Percentiles rank a stretch among this genome's conserved stretches.
Conservation (phyloP, 2,113 vertebrate genomes). For the Mustela nigripes region DNA sequence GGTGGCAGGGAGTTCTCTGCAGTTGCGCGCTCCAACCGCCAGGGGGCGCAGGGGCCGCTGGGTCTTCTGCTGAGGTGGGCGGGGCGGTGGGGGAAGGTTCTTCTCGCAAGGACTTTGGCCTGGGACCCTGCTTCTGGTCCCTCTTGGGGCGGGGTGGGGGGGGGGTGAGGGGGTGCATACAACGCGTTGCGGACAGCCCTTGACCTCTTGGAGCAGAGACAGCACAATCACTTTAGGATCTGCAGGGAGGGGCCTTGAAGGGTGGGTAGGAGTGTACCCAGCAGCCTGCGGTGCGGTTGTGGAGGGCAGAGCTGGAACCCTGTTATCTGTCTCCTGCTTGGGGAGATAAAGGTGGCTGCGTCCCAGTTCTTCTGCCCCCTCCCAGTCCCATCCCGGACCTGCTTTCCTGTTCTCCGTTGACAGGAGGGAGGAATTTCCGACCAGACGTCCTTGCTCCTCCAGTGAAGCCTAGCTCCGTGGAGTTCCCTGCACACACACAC, state of each 20-base stretch:
- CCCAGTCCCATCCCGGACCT: background rate
- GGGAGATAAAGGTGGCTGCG: background rate
- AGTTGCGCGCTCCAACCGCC: background rate
- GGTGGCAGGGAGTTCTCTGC: background rate
- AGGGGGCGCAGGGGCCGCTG: conserved; percentile 70
- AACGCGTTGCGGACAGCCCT: background rate
- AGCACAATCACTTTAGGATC: background rate
- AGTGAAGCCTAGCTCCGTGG: background rate
- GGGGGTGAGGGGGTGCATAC: rapidly evolving
- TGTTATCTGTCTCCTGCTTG: background rate
- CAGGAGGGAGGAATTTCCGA: conserved; percentile 29
- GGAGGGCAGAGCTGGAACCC: background rate
- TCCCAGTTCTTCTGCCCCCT: background rate
- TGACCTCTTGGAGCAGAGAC: background rate
- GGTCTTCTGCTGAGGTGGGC: background rate
- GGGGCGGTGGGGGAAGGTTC: background rate
- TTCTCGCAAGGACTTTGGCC: background rate
- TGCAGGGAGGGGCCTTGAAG: conserved; percentile 18
- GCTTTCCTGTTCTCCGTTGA: background rate
- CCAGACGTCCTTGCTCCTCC: background rate
- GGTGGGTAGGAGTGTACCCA: conserved; percentile 39
- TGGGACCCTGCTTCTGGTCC: background rate
- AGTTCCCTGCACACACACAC: background rate
- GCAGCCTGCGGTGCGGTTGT: background rate
- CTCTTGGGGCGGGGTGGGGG: too few relatives aligned